Evolutionary conservation across 2,113 vertebrate species (phyloP).

Genomic region (Edolisoma coerulescens): DNA sequence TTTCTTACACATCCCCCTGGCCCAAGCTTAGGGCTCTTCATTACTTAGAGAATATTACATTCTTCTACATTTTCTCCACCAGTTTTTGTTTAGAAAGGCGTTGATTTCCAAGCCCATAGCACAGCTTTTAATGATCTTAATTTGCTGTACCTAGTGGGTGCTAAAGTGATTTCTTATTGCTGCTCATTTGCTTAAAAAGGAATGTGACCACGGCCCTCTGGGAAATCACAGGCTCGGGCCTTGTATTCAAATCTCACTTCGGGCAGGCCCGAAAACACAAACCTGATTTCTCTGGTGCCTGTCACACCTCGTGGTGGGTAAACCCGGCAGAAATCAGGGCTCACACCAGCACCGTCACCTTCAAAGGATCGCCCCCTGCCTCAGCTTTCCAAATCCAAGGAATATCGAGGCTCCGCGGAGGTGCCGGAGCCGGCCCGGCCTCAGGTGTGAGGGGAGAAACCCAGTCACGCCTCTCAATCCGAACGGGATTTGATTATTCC

Average conservation of each 20-base stretch:
- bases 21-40: not conserved
- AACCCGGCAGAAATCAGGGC: not conserved
- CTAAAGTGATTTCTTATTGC: not conserved
- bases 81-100: not conserved
- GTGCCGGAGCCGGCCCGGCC: fast-evolving
- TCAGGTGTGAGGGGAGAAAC: not conserved
- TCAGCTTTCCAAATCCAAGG: not conserved
- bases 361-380: not conserved
- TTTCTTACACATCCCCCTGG: not conserved
- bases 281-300: not conserved
- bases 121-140: not conserved
- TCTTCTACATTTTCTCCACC: not conserved
- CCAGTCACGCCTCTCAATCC: not conserved
- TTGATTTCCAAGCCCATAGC: not conserved
- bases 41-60: not conserved
- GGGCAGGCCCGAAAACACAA: not conserved
- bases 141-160: not conserved
- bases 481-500: not conserved
- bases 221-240: not conserved
- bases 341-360: not conserved
- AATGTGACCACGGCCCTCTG: not conserved
- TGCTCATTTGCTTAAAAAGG: not conserved
- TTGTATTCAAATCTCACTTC: not conserved
- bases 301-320: not conserved
- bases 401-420: fast-evolving